Evolutionary conservation across 2,888 invertebrate genomes (phyloP).

Genomic region (Cyclophora albipunctata): DNA sequence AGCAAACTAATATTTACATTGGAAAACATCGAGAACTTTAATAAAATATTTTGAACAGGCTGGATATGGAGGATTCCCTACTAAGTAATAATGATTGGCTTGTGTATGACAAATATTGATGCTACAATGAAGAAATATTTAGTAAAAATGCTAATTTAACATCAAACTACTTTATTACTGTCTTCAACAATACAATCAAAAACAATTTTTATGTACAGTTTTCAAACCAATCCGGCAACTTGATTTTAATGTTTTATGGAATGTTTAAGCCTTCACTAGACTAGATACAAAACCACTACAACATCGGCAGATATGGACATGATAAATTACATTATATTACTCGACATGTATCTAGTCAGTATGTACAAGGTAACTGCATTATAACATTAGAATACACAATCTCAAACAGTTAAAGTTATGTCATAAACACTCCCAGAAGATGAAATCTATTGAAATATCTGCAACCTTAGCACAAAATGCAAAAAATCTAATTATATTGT

Average conservation of each 20-base stretch:
- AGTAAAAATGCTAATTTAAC: not conserved
- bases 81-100: too few relatives aligned
- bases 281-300: constrained; percentile 43
- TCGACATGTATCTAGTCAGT: constrained; percentile 53
- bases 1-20: constrained; percentile 71
- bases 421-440: constrained; percentile 63
- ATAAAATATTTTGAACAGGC: too few relatives aligned
- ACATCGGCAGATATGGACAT: constrained; percentile 13
- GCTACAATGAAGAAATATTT: not conserved
- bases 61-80: too few relatives aligned
- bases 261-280: constrained; percentile 66
- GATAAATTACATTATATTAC: constrained; percentile 12
- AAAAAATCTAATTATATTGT: not conserved
- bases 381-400: constrained; percentile 40
- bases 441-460: constrained; percentile 44
- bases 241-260: constrained; percentile 61
- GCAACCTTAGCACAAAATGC: constrained; percentile 50
- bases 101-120: too few relatives aligned
- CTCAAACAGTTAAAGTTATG: constrained; percentile 41
- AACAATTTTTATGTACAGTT: constrained; percentile 18
- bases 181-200: constrained; percentile 7
- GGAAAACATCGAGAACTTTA: not conserved
- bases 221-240: constrained; percentile 51
- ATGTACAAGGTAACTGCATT: constrained; percentile 41
- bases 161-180: not conserved